Evolutionary conservation across 2,113 vertebrate species (phyloP).

Genomic region (Accipiter cooperii): DNA sequence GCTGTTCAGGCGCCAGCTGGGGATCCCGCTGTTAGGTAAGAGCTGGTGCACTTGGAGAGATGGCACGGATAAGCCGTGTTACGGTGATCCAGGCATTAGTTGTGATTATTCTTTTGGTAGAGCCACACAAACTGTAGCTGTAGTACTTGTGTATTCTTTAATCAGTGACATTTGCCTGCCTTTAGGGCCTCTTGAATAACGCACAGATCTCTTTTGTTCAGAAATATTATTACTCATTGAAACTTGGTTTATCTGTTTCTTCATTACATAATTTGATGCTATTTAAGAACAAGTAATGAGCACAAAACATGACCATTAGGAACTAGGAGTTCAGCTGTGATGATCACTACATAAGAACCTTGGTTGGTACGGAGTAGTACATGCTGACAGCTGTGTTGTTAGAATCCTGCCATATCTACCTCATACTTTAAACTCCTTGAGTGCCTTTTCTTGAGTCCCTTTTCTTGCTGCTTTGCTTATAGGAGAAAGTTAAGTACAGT

Average conservation of each 20-base stretch:
- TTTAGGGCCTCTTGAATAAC: background rate
- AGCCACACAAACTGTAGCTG: background rate
- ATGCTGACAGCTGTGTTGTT: background rate
- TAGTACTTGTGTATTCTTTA: background rate
- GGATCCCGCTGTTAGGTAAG: conserved; percentile 89
- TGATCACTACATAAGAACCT: background rate
- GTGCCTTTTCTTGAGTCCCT: background rate
- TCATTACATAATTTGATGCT: background rate
- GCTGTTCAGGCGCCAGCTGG: conserved; percentile 91
- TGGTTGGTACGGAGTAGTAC: background rate
- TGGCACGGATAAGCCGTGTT: background rate
- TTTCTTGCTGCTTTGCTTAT: background rate
- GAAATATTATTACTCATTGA: background rate
- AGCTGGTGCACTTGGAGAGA: background rate
- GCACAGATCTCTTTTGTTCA: background rate
- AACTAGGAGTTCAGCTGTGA: background rate
- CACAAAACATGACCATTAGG: background rate
- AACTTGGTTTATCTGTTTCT: background rate
- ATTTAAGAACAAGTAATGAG: background rate
- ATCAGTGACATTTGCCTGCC: accelerated
- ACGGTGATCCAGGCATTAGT: background rate
- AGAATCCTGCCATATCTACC: background rate
- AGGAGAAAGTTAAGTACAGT: background rate
- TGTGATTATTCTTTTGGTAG: background rate
- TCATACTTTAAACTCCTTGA: background rate